Percentiles rank a stretch among this genome's conserved stretches.
These are phyloP conservation scores for Poicephalus meyeri DNA, from an alignment of 2,113 vertebrate genomes.

Conservation along the genomic window DNA sequence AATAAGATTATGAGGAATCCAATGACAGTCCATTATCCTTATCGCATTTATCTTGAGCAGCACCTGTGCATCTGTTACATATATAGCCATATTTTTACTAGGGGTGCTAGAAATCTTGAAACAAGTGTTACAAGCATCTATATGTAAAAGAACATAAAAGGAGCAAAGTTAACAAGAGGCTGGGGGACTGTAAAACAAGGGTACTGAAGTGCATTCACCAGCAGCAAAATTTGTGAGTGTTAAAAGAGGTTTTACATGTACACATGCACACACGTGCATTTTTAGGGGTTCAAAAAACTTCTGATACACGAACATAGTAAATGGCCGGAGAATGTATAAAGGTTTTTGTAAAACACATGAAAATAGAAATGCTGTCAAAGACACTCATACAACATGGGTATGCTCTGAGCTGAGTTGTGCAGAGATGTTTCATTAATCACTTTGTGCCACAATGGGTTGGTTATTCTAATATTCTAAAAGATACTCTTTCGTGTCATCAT, in stretches of 20 bases:
- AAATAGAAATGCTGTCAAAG: neutral
- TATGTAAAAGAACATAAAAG: conserved; percentile 41
- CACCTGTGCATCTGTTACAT: conserved; percentile 47
- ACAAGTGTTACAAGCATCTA: conserved; percentile 31
- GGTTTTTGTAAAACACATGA: neutral
- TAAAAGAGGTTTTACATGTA: neutral
- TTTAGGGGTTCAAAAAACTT: neutral
- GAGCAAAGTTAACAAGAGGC: conserved; percentile 40
- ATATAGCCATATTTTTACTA: conserved; percentile 17
- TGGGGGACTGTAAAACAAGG: conserved; percentile 19
- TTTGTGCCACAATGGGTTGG: neutral
- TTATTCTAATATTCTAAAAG: neutral
- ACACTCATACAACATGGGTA: rapidly evolving
- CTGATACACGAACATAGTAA: neutral
- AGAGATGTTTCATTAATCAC: neutral
- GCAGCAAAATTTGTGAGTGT: neutral
- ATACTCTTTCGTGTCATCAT: neutral
- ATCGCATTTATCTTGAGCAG: neutral
- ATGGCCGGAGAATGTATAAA: neutral
- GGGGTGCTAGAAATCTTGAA: conserved; percentile 47
- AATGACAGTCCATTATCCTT: neutral
- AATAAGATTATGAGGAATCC: conserved; percentile 17
- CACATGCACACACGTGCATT: neutral
- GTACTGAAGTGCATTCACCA: conserved; percentile 38
- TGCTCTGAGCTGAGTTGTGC: neutral